These are phyloP conservation scores for Edolisoma coerulescens DNA, from an alignment of 2,113 vertebrate species.

Conservation along the genomic window DNA sequence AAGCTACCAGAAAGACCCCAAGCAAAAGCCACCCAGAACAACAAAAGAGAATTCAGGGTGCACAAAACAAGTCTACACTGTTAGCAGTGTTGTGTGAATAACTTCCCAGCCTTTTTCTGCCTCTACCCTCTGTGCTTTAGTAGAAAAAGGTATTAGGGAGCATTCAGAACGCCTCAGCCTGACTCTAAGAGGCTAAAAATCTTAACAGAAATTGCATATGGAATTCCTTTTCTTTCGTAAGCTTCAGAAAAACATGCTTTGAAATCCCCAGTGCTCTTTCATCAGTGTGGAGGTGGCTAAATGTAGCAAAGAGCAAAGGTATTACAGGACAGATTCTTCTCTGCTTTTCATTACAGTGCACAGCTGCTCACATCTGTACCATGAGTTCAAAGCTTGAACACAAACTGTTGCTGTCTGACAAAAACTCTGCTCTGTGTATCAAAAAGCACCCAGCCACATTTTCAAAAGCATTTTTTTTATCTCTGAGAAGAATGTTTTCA, in stretches of 20 bases:
- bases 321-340: neutral
- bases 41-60: neutral
- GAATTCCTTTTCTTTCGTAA: constrained; percentile 15
- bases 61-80: neutral
- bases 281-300: neutral
- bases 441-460: neutral
- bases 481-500: neutral
- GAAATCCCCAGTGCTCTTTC: neutral
- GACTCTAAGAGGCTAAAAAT: neutral
- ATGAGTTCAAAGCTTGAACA: neutral
- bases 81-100: neutral
- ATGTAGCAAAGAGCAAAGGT: neutral
- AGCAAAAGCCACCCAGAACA: neutral
- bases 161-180: neutral
- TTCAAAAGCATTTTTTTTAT: neutral
- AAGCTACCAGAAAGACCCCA: neutral
- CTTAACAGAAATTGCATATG: neutral
- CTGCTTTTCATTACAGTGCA: neutral
- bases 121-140: neutral
- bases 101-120: neutral
- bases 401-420: neutral
- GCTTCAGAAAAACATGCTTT: neutral
- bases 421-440: neutral
- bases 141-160: neutral
- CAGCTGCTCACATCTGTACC: neutral